These are phyloP conservation scores for Brachystomella parvula DNA, from an alignment of 1,140 invertebrate species.

Conservation along the genomic window DNA sequence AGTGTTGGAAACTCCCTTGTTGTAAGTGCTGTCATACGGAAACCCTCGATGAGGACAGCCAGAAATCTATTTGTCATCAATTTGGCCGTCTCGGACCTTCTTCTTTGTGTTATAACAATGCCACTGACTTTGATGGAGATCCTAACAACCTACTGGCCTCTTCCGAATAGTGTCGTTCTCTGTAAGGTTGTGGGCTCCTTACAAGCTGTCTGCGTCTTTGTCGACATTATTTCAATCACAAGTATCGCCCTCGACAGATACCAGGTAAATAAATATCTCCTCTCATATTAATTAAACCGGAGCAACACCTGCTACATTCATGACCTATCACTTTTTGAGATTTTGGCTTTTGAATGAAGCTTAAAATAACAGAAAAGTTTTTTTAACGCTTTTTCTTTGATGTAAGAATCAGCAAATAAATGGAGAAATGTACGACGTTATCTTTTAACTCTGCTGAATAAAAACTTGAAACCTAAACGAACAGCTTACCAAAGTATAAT, in stretches of 20 bases:
- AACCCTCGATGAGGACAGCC: slow-evolving; percentile 73
- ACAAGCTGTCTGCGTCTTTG: slow-evolving; percentile 77
- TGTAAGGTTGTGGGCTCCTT: slow-evolving; percentile 74
- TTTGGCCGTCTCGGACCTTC: slow-evolving; percentile 46
- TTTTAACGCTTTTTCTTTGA: too few relatives aligned
- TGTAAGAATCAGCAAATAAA: too few relatives aligned
- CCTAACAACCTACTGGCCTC: slow-evolving; percentile 63
- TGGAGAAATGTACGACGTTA: too few relatives aligned
- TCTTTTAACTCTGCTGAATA: too few relatives aligned
- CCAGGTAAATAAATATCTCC: slow-evolving; percentile 56
- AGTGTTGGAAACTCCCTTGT: slow-evolving; percentile 70
- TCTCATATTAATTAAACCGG: too few relatives aligned
- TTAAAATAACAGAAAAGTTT: too few relatives aligned
- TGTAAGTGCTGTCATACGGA: slow-evolving; percentile 62
- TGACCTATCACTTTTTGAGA: too few relatives aligned
- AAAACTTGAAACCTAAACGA: too few relatives aligned
- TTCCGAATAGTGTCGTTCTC: slow-evolving; percentile 55
- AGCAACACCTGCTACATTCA: too few relatives aligned
- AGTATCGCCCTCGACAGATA: slow-evolving; percentile 74
- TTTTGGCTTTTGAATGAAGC: too few relatives aligned
- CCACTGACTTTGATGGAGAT: slow-evolving; percentile 76
- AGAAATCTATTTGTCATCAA: slow-evolving; percentile 86
- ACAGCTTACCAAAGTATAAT: too few relatives aligned
- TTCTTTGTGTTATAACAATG: slow-evolving; percentile 71
- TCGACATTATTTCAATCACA: slow-evolving; percentile 80